Evolutionary conservation across 2,797 vertebrate genomes (phyloP).

Genomic region (Ctenosaura bakeri): DNA sequence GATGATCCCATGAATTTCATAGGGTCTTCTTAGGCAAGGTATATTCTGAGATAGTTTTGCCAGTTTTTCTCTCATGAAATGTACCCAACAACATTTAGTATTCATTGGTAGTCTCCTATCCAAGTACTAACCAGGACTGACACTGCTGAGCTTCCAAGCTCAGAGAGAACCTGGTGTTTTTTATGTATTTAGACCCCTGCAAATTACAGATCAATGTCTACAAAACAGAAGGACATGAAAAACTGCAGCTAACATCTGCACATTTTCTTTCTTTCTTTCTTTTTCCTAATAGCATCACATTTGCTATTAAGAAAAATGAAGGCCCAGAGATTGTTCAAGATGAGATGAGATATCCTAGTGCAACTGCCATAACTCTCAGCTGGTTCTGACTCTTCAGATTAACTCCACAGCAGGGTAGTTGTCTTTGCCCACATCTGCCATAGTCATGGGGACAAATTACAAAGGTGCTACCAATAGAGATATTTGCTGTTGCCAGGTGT

Average conservation of each 20-base stretch:
- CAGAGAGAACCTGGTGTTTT: too few relatives aligned
- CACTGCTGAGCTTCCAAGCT: too few relatives aligned
- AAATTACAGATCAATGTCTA: too few relatives aligned
- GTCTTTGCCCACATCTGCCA: constrained; percentile 51
- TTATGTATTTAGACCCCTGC: too few relatives aligned
- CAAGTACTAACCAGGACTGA: too few relatives aligned
- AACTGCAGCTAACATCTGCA: constrained; percentile 70
- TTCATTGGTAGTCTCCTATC: too few relatives aligned
- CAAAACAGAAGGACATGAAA: constrained; percentile 51
- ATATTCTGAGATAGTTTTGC: too few relatives aligned
- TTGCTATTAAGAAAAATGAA: constrained; percentile 72
- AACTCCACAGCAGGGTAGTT: constrained; percentile 62
- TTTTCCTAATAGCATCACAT: constrained; percentile 57
- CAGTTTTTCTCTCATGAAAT: too few relatives aligned
- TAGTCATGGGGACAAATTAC: constrained; percentile 56
- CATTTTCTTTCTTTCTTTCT: constrained; percentile 27
- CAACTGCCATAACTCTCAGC: constrained; percentile 76
- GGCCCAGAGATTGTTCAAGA: constrained; percentile 69
- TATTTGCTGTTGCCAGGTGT: constrained; percentile 24
- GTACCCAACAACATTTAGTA: too few relatives aligned
- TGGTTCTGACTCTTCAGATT: constrained; percentile 72
- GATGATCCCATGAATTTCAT: too few relatives aligned
- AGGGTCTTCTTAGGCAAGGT: too few relatives aligned
- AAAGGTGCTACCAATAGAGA: constrained; percentile 44
- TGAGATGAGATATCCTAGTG: constrained; percentile 64